These are phyloP conservation scores for Ganaspis sp. DNA, from an alignment of 1,140 invertebrate species.

Conservation along the genomic window DNA sequence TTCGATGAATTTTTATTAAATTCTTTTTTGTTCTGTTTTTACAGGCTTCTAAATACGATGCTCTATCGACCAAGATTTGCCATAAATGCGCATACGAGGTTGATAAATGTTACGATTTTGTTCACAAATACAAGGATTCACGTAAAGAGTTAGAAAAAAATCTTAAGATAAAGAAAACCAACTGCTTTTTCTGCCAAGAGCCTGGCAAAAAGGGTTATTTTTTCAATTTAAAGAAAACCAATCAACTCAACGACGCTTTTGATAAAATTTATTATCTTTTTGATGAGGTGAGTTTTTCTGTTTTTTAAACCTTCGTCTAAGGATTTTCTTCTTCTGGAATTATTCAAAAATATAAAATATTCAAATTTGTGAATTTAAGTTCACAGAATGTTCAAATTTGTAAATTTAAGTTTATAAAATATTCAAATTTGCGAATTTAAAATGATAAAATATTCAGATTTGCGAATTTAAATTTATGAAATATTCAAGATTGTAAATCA, in stretches of 20 bases:
- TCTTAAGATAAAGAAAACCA: neutral
- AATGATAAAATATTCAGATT: too few species aligned
- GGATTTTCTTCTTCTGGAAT: too few species aligned
- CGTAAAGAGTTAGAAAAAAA: constrained; percentile 25
- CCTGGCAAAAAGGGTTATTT: constrained; percentile 54
- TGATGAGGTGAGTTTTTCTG: constrained; percentile 59
- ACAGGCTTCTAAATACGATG: constrained; percentile 50
- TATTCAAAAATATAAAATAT: too few species aligned
- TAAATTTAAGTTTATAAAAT: too few species aligned
- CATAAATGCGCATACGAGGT: constrained; percentile 73
- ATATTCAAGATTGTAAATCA: too few species aligned
- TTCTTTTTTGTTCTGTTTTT: constrained; percentile 37
- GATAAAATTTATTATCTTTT: constrained; percentile 64
- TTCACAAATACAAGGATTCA: constrained; percentile 63
- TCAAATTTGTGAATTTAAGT: too few species aligned
- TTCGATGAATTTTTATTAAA: neutral
- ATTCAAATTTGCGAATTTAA: too few species aligned
- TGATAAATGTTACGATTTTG: constrained; percentile 67
- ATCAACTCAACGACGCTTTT: constrained; percentile 50
- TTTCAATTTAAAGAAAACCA: constrained; percentile 63
- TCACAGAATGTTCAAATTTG: too few species aligned
- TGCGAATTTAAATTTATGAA: too few species aligned
- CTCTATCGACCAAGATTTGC: constrained; percentile 64
- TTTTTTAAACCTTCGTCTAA: too few species aligned
- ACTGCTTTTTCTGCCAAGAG: constrained; percentile 64